Percentiles rank a stretch among this genome's conserved stretches.
These are phyloP conservation scores for Sapajus apella DNA, from an alignment of 2,113 vertebrate species.

Conservation along the genomic window DNA sequence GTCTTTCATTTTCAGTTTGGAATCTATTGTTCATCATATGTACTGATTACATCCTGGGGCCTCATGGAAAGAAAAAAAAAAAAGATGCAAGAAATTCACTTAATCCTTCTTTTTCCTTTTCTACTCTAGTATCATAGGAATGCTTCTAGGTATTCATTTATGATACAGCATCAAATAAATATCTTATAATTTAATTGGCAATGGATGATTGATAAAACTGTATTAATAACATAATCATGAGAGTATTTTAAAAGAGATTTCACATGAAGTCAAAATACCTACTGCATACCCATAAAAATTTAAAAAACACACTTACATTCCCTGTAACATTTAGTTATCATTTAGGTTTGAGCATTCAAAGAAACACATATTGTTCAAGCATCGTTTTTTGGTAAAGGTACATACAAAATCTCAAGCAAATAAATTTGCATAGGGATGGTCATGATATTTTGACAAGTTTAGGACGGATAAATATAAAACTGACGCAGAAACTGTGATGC, in stretches of 20 bases:
- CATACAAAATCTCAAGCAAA: constrained; percentile 41
- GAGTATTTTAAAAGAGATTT: not conserved
- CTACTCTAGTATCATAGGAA: not conserved
- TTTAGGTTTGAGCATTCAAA: not conserved
- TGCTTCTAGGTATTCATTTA: not conserved
- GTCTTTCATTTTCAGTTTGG: not conserved
- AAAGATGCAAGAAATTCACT: not conserved
- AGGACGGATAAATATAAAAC: constrained; percentile 66
- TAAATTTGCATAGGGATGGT: constrained; percentile 47
- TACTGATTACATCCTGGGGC: not conserved
- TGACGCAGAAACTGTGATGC: constrained; percentile 50
- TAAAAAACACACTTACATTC: not conserved
- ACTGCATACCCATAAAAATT: no score
- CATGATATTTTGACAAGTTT: constrained; percentile 65
- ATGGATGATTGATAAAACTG: not conserved
- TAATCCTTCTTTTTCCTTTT: not conserved
- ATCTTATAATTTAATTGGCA: not conserved
- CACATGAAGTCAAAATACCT: not conserved
- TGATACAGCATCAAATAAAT: not conserved
- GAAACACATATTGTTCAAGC: not conserved
- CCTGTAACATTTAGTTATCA: not conserved
- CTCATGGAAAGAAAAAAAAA: not conserved
- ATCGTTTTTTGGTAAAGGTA: constrained; percentile 56
- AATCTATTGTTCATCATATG: not conserved
- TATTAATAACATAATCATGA: not conserved